phyloP scores from a whole-genome alignment of 2,888 invertebrate genomes.

The Platypus cylindrus region DNA sequence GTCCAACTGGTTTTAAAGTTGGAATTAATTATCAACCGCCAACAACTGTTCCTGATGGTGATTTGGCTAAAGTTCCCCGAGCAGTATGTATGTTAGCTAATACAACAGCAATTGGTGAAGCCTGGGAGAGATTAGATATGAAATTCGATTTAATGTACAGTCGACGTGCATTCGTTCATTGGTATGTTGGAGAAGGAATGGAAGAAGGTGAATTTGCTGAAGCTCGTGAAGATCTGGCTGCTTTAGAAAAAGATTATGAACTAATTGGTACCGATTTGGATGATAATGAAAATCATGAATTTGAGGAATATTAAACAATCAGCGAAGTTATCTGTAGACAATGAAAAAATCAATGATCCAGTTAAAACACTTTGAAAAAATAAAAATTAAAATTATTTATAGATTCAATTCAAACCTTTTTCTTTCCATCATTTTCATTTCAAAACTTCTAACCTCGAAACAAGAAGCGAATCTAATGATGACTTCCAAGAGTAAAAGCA shows the following conservation, averaged over 20 bases:
- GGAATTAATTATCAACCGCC: constrained; percentile 91
- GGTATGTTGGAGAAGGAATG: constrained; percentile 84
- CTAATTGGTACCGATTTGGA: constrained; percentile 79
- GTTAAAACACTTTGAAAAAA: too few relatives aligned
- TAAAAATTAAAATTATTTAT: neutral
- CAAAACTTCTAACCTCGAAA: constrained; percentile 3
- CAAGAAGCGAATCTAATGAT: constrained; percentile 9
- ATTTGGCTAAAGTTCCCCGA: constrained; percentile 86
- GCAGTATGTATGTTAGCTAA: constrained; percentile 98
- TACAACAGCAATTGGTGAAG: constrained; percentile 90
- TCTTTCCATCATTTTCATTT: neutral
- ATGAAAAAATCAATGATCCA: too few relatives aligned
- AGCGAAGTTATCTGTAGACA: too few relatives aligned
- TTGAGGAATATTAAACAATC: constrained; percentile 55
- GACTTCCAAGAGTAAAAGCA: constrained; percentile 9
- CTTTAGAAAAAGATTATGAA: constrained; percentile 76
- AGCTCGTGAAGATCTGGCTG: constrained; percentile 69
- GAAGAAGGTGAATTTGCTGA: constrained; percentile 78
- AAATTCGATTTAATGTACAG: constrained; percentile 96
- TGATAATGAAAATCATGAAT: constrained; percentile 67
- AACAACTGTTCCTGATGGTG: constrained; percentile 88
- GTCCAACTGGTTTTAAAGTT: constrained; percentile 67
- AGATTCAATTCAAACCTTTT: neutral
- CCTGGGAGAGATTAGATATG: constrained; percentile 91
- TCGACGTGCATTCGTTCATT: constrained; percentile 91